These are phyloP conservation scores for Probosciger aterrimus DNA, from an alignment of 2,113 vertebrate genomes.

Conservation along the genomic window DNA sequence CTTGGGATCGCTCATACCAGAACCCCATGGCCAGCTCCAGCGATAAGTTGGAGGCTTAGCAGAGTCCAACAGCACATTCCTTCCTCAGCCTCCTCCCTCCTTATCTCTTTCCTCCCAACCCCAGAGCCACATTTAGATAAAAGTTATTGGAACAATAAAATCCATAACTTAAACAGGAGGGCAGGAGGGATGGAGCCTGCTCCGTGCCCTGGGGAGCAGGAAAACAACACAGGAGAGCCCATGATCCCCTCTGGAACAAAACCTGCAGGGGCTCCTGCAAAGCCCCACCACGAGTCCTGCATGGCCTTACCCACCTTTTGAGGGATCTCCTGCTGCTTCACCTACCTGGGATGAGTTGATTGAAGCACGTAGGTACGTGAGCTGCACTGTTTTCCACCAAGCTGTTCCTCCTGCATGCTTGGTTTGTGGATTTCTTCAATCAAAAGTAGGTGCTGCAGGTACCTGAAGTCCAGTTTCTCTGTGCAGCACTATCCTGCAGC, in stretches of 20 bases:
- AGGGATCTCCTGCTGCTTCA: background rate
- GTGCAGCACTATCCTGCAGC: background rate
- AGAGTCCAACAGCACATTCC: constrained; percentile 33
- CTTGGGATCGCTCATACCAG: background rate
- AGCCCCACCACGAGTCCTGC: background rate
- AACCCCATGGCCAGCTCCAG: background rate
- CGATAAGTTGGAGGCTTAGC: background rate
- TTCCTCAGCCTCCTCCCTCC: constrained; percentile 47
- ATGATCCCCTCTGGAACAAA: background rate
- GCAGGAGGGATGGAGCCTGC: background rate
- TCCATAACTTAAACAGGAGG: background rate
- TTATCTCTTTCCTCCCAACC: constrained; percentile 34
- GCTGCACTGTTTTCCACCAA: background rate
- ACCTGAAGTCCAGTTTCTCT: background rate
- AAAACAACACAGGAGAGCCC: background rate
- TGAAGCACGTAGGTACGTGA: background rate
- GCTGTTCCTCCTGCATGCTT: background rate
- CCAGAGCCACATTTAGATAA: background rate
- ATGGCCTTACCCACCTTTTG: background rate
- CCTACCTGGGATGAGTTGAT: background rate
- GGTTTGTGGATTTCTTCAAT: background rate
- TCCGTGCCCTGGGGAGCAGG: background rate
- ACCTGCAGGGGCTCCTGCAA: background rate
- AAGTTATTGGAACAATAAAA: constrained; percentile 49
- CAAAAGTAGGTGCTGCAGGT: background rate